A percentile compares a stretch with the other conserved stretches of the same genome.
phyloP scores from a whole-genome alignment of 1,140 invertebrate species.

The Drosophila repleta region DNA sequence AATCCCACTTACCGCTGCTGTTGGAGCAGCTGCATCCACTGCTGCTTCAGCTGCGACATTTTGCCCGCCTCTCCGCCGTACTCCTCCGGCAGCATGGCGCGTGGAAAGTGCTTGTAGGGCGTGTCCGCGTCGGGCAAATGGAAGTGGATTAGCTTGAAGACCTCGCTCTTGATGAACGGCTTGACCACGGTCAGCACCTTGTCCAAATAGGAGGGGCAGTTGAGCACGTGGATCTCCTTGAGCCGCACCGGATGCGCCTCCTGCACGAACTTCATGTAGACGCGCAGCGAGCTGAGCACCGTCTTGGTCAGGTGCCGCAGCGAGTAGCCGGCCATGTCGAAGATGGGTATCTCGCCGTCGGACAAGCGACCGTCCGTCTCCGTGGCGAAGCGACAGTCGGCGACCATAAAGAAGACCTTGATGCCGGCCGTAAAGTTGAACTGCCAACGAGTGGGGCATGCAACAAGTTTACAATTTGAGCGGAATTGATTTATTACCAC shows the following conservation, averaged over 20 bases:
- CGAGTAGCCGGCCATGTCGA: constrained; percentile 87
- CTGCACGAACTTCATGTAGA: constrained; percentile 89
- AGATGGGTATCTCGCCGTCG: constrained; percentile 88
- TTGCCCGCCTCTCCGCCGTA: constrained; percentile 87
- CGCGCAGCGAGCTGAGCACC: constrained; percentile 86
- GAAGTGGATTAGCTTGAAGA: constrained; percentile 85
- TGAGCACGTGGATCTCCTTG: constrained; percentile 90
- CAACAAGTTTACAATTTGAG: not conserved
- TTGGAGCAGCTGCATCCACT: constrained; percentile 85
- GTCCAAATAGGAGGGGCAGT: constrained; percentile 87
- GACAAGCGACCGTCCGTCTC: constrained; percentile 70
- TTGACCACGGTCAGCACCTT: constrained; percentile 87
- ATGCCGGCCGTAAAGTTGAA: constrained; percentile 88
- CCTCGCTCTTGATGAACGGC: constrained; percentile 88
- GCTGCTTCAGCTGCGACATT: constrained; percentile 85
- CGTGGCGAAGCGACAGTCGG: constrained; percentile 86
- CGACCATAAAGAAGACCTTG: constrained; percentile 89
- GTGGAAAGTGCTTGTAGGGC: constrained; percentile 86
- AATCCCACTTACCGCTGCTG: constrained; percentile 62
- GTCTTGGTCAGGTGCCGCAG: constrained; percentile 87
- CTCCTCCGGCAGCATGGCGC: constrained; percentile 87
- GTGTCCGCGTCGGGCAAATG: constrained; percentile 87
- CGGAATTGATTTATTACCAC: not conserved
- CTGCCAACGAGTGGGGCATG: constrained; percentile 56
- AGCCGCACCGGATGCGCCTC: constrained; percentile 90